Evolutionary conservation across 2,797 vertebrate species (phyloP), one percentile per base, ranked within the genome.

Genomic region (Falco concolor): DNA sequence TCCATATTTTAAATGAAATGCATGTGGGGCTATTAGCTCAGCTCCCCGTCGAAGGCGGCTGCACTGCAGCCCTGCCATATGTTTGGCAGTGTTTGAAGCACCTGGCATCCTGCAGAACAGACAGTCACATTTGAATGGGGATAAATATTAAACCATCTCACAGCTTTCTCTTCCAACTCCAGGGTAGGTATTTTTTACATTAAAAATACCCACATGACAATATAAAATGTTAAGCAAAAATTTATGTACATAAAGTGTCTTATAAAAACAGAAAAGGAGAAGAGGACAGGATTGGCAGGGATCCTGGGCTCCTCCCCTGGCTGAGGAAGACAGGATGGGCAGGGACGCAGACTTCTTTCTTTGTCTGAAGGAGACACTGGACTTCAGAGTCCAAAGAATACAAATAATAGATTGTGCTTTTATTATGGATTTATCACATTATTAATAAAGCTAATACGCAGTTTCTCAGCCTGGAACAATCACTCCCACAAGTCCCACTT

Each of bases 1-100:
- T 86, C 83, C 80, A 32, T 94, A 89, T 92, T 96, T 96, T 68
- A 95, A 96, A 92, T 96, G 76, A 94, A 96, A 97, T 78, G 85
- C 84, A 42, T 57, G 69, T 80, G 94, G 87, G 76, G 83, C 94
- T 90, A 73, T 95, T 95, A 95, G 81, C 75, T 87, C 78, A 70
- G 59, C 88, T 90, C 95, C 76, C 94, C 1, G 23, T 91, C 1
- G 22, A 89, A 75, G 47, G 44, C 59, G 75, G 89, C 89, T 79
- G 75, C 59, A 44, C 76, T 6, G 30, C 85, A 77, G 92, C 91
- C 49, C 89, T 38, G 53, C 92, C 86, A 65, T 86, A 73, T 87
- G 92, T 93, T 94, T 96, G 83, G 93, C 84, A 84, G 83, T 19
- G 59, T 83, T 74, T 96, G 93, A 91, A 90, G 96, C 93, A 83